Conservation (phyloP, 1,140 invertebrate species). For the Dryas iulia region DNA sequence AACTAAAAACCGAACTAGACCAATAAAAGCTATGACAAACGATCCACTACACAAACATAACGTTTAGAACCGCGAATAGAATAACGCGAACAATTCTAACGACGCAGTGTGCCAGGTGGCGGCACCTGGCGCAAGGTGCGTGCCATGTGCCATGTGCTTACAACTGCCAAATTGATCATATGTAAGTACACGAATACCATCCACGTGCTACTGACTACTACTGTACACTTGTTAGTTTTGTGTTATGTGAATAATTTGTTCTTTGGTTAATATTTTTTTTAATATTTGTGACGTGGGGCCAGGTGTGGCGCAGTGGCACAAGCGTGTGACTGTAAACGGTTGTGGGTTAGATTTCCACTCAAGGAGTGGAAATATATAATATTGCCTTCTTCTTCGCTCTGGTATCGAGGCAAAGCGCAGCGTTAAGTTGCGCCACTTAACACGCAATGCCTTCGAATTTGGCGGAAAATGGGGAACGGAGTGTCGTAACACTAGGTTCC, state of each 20-base stretch:
- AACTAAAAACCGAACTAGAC: background rate
- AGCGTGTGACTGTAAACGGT: too few relatives aligned
- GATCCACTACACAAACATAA: background rate
- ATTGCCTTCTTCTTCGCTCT: too few relatives aligned
- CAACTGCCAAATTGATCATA: constrained; percentile 10
- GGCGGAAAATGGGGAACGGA: too few relatives aligned
- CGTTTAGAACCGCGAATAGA: background rate
- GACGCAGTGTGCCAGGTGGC: constrained; percentile 45
- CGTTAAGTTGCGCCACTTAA: too few relatives aligned
- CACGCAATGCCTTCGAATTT: too few relatives aligned
- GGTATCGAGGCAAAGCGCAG: too few relatives aligned
- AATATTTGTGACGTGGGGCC: too few relatives aligned
- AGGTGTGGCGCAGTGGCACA: too few relatives aligned
- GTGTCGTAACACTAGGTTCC: too few relatives aligned
- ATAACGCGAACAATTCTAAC: constrained; percentile 21
- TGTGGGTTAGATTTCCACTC: too few relatives aligned
- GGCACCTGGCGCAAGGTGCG: constrained; percentile 62
- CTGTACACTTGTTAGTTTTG: background rate
- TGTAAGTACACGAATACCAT: background rate
- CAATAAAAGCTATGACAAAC: background rate
- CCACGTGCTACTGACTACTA: background rate
- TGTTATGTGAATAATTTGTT: background rate
- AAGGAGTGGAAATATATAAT: too few relatives aligned
- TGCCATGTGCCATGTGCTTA: constrained; percentile 36
- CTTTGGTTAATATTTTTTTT: background rate